A percentile compares a stretch with the other conserved stretches of the same genome.
phyloP scores from a whole-genome alignment of 2,113 vertebrate genomes.

The Chinchilla lanigera region DNA sequence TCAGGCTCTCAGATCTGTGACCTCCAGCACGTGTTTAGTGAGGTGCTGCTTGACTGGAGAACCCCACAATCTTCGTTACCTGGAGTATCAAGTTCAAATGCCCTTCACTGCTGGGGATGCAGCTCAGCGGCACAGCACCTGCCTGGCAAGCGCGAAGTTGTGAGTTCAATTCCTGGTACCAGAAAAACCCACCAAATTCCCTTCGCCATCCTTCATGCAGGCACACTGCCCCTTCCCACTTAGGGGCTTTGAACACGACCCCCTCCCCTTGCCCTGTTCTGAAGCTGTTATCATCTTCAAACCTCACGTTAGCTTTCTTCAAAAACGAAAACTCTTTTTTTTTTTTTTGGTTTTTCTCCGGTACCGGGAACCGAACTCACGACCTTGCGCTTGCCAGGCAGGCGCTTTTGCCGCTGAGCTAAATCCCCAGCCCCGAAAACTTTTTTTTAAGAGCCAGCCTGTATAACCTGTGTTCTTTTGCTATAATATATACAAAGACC shows the following conservation, averaged over 20 bases:
- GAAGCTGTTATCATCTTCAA: not conserved
- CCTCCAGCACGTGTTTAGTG: not conserved
- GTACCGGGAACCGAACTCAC: no score
- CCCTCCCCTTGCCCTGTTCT: not conserved
- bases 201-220: not conserved
- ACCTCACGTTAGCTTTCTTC: not conserved
- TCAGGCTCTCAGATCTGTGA: not conserved
- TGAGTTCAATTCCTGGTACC: no score
- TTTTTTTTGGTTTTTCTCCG: no score
- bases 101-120: no score
- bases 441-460: not conserved
- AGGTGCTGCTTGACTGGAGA: not conserved
- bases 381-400: no score
- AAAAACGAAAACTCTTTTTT: not conserved
- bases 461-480: constrained; percentile 23
- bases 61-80: not conserved
- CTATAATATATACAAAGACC: not conserved
- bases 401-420: no score
- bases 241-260: not conserved
- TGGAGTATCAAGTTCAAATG: not conserved
- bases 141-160: no score
- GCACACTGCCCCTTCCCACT: not conserved
- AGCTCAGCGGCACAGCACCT: no score
- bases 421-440: no score
- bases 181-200: no score